A percentile compares a stretch with the other conserved stretches of the same genome.
Evolutionary conservation across 2,797 vertebrate species (phyloP).

Genomic region (Ctenosaura bakeri): DNA sequence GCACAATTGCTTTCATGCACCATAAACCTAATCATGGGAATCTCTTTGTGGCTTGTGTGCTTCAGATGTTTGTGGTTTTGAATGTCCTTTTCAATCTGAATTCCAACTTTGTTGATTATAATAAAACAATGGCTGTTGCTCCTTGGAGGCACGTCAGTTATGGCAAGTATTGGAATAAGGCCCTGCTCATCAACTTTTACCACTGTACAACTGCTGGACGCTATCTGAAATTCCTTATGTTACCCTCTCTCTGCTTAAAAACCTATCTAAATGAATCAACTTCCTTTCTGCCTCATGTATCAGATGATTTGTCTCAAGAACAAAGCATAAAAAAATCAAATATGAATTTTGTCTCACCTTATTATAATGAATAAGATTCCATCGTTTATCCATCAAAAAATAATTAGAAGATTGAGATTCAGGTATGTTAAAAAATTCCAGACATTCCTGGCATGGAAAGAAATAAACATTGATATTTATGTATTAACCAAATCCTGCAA

Average conservation of each 20-base stretch:
- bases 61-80: neutral
- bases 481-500: neutral
- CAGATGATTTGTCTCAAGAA: neutral
- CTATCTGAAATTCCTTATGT: neutral
- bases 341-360: constrained; percentile 83
- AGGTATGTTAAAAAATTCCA: constrained; percentile 99
- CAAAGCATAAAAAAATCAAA: neutral
- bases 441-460: constrained; percentile 87
- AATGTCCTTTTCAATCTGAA: neutral
- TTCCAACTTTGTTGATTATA: neutral
- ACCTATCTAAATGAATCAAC: neutral
- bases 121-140: neutral
- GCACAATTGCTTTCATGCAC: neutral
- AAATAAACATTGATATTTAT: constrained; percentile 40
- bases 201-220: neutral
- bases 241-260: neutral
- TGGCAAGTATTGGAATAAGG: neutral
- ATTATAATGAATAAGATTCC: constrained; percentile 98
- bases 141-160: neutral
- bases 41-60: neutral
- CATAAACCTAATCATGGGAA: neutral
- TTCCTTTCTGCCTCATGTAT: neutral
- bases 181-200: neutral
- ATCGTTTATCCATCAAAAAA: constrained; percentile 99
- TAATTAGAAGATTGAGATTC: constrained; percentile 96